Base-by-base conservation (phyloP, 2,113 vertebrate species). In the Pithys albifrons region DNA sequence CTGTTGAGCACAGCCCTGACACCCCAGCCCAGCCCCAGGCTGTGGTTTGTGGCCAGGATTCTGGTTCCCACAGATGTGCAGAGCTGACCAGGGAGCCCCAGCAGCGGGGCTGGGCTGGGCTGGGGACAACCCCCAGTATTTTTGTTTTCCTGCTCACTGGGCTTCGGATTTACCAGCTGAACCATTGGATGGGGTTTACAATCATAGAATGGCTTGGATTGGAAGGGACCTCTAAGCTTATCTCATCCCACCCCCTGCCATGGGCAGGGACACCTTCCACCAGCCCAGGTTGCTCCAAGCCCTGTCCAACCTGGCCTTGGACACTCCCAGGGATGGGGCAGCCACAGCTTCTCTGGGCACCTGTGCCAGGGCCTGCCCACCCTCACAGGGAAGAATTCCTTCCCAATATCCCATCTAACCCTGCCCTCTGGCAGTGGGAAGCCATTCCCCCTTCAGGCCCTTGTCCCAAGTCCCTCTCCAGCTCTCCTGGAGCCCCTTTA, bases 341-440 rank as follows among this genome's bases (percentile, higher is more conserved):
- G 48, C 48, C 22, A 49, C 48, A 49, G 22, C 22, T 49, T 49
- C 48, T 49, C 48, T 49, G 48, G 22, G 22, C 11, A 49, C 48
- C 48, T 23, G 48, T 49, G 48, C 22, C 54, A 79, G 57, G 48
- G 28, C n/a, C 74, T 87, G 0, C 0, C 25, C 73, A 46, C 11
- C 31, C 55, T 55, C 1, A 0, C 20, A 67, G 62, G 9, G 9
- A 59, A 9, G 1, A 2, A 41, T 59, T 82, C 1, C 12, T 1
- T 25, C 19, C 75, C n/a, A 48, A 6, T 25, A 9, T 55, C 24
- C 41, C 49, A 55, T 41, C 48, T 0, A 20, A 0, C 24, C 19
- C 48, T 79, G 48, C n/a, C 29, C 16, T 54, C 16, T 71, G 57
- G 8, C n/a, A 25, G 1, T 48, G 57, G 57, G 19, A 33, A 55